Conservation (phyloP, 2,888 invertebrate species). For the Cheiracanthium punctorium region DNA sequence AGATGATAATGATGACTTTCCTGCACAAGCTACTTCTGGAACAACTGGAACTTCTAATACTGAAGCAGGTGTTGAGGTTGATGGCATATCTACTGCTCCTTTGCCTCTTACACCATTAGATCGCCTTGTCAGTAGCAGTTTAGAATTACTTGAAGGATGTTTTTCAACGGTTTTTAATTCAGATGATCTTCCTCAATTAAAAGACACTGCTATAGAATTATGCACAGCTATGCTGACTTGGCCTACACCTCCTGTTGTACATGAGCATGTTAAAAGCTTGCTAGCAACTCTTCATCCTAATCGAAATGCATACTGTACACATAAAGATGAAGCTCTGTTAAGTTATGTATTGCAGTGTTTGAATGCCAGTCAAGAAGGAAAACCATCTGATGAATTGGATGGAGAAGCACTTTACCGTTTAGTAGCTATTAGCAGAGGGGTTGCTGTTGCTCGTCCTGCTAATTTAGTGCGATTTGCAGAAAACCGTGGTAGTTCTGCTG, state of each 20-base stretch:
- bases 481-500: constrained; percentile 43
- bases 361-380: constrained; percentile 78
- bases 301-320: constrained; percentile 86
- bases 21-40: constrained; percentile 45
- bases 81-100: constrained; percentile 72
- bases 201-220: constrained; percentile 80
- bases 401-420: constrained; percentile 93
- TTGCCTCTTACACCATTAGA: constrained; percentile 81
- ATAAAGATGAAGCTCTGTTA: constrained; percentile 92
- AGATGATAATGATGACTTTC: constrained; percentile 90
- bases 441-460: constrained; percentile 88
- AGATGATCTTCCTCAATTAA: constrained; percentile 73
- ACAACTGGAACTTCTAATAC: constrained; percentile 35
- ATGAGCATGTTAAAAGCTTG: constrained; percentile 87
- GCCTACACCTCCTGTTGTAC: constrained; percentile 84
- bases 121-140: constrained; percentile 78
- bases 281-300: constrained; percentile 87
- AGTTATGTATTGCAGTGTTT: constrained; percentile 80
- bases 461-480: constrained; percentile 84
- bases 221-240: constrained; percentile 82
- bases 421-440: constrained; percentile 87
- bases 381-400: constrained; percentile 83
- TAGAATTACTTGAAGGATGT: constrained; percentile 86
- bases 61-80: constrained; percentile 67
- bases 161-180: constrained; percentile 78